A percentile compares a stretch with the other conserved stretches of the same genome.
These are phyloP conservation scores for Hyppa rectilinea DNA, from an alignment of 2,888 invertebrate species.

Conservation along the genomic window DNA sequence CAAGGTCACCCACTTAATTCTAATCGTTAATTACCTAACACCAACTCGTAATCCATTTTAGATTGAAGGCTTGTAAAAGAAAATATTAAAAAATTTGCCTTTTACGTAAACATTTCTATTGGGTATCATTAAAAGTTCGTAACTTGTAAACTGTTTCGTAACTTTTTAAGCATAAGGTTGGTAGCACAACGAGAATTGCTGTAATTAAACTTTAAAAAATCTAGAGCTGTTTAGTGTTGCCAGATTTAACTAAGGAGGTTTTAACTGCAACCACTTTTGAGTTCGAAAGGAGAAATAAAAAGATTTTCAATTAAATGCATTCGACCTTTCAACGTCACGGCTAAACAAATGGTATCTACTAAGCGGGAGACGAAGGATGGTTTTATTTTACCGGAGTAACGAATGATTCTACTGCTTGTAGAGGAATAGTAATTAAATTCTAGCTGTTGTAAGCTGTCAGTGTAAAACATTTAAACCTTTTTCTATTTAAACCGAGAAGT, in stretches of 20 bases:
- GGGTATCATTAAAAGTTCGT: constrained; percentile 59
- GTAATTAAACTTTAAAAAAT: constrained; percentile 34
- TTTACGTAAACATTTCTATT: constrained; percentile 42
- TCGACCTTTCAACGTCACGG: constrained; percentile 60
- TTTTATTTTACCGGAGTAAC: constrained; percentile 66
- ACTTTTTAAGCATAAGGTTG: constrained; percentile 34
- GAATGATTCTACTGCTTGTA: constrained; percentile 51
- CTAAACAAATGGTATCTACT: constrained; percentile 72
- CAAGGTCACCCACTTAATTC: constrained; percentile 58
- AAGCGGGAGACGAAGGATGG: constrained; percentile 52
- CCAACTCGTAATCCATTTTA: constrained; percentile 33
- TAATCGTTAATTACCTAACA: constrained; percentile 60
- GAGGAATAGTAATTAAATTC: constrained; percentile 52
- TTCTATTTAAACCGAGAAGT: no score
- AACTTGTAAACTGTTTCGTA: constrained; percentile 48
- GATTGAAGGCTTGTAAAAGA: constrained; percentile 24
- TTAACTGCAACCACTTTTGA: constrained; percentile 71
- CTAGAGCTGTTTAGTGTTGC: constrained; percentile 25
- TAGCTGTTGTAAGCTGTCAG: constrained; percentile 6
- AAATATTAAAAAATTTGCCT: constrained; percentile 33
- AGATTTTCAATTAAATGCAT: constrained; percentile 76
- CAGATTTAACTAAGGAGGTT: constrained; percentile 41
- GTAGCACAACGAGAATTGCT: constrained; percentile 16
- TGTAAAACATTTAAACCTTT: not conserved
- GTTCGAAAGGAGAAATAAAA: constrained; percentile 65